These are phyloP conservation scores for Elephantulus edwardii DNA, from an alignment of 2,113 vertebrate species.

Conservation along the genomic window DNA sequence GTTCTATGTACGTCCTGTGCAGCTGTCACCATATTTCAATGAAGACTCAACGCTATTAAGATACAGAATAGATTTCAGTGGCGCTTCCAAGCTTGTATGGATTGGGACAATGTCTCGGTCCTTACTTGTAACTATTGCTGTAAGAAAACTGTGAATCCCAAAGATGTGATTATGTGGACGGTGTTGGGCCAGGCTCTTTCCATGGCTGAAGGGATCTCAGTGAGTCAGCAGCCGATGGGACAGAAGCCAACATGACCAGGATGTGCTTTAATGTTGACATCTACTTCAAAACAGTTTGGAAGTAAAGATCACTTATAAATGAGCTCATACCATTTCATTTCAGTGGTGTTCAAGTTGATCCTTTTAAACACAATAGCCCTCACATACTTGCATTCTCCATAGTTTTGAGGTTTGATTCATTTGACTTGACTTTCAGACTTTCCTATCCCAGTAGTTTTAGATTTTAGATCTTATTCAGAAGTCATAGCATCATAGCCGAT, in stretches of 20 bases:
- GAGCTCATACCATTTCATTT: neutral
- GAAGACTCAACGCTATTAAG: neutral
- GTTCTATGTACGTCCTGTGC: neutral
- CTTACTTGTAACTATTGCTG: too few relatives aligned
- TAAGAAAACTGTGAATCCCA: neutral
- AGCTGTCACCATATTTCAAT: neutral
- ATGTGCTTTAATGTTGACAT: neutral
- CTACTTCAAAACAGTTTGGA: neutral
- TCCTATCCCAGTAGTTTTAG: neutral
- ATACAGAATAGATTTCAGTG: too few relatives aligned
- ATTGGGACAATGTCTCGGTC: too few relatives aligned
- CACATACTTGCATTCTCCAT: neutral
- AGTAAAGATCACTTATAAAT: neutral
- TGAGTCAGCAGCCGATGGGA: neutral
- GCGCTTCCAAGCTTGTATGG: too few relatives aligned
- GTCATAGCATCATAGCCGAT: neutral
- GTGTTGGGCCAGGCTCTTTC: neutral
- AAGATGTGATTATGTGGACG: neutral
- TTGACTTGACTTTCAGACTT: neutral
- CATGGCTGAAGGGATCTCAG: neutral
- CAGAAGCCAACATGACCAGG: neutral
- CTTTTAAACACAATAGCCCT: neutral
- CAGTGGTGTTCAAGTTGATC: neutral
- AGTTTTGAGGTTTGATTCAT: neutral
- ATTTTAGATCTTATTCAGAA: slow-evolving; percentile 13